These are phyloP conservation scores for Myotis brandtii DNA, from an alignment of 2,113 vertebrate species.

Conservation along the genomic window DNA sequence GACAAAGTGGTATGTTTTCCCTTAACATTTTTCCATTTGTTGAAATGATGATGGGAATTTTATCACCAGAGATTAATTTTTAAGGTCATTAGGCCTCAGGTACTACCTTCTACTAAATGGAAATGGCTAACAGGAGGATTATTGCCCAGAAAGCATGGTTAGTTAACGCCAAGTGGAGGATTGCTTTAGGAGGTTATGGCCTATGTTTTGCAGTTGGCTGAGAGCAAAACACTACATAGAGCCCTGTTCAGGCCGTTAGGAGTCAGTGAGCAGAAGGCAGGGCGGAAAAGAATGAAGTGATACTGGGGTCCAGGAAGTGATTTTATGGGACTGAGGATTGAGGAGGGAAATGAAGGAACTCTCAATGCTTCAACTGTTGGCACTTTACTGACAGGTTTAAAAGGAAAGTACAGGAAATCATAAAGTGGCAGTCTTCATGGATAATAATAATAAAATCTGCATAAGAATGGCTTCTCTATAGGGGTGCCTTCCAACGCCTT, in stretches of 20 bases:
- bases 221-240: not conserved
- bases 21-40: conserved; percentile 8
- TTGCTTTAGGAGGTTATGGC: not conserved
- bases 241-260: not conserved
- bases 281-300: not conserved
- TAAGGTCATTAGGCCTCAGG: not conserved
- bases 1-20: not conserved
- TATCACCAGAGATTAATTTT: conserved; percentile 51
- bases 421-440: not conserved
- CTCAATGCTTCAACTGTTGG: not conserved
- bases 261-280: not conserved
- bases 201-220: not conserved
- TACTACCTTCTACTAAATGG: conserved; percentile 8
- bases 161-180: not conserved
- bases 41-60: not conserved
- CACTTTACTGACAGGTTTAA: not conserved
- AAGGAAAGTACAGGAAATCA: not conserved
- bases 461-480: not conserved
- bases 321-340: not conserved
- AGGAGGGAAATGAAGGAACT: not conserved
- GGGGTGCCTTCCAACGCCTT: not conserved
- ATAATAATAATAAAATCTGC: not conserved
- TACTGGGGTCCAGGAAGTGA: not conserved
- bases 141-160: not conserved
- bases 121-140: not conserved